phyloP scores from a whole-genome alignment of 2,888 invertebrate genomes.

The Diadegma fenestrale region DNA sequence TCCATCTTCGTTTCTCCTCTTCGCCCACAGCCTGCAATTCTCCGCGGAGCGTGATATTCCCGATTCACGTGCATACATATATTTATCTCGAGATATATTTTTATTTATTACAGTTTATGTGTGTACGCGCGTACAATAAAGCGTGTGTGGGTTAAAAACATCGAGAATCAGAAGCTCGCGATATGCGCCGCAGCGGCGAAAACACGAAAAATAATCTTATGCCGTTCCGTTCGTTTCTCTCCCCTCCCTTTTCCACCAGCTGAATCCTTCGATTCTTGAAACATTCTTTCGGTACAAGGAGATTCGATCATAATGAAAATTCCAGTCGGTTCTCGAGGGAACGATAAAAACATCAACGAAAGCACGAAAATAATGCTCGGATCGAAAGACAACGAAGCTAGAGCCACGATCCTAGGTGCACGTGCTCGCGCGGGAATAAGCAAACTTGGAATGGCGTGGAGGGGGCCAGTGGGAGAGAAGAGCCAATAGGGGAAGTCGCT shows the following conservation, averaged over 20 bases:
- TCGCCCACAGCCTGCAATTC: slow-evolving; percentile 35
- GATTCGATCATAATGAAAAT: not conserved
- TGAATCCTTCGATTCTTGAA: slow-evolving; percentile 4
- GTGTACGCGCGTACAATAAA: slow-evolving; percentile 30
- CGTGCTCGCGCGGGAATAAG: slow-evolving; percentile 9
- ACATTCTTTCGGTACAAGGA: not conserved
- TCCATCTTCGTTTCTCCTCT: slow-evolving; percentile 56
- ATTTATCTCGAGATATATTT: slow-evolving; percentile 3
- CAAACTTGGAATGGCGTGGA: not conserved
- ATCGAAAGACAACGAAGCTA: slow-evolving; percentile 10
- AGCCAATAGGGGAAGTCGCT: not conserved
- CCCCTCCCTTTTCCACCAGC: not conserved
- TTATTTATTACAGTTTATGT: not conserved
- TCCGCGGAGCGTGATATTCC: slow-evolving; percentile 9
- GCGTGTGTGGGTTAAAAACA: slow-evolving; percentile 20
- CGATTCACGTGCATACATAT: not conserved
- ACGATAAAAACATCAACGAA: not conserved
- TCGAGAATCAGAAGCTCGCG: slow-evolving; percentile 44
- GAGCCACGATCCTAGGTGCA: slow-evolving; percentile 34
- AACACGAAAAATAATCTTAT: slow-evolving; percentile 31
- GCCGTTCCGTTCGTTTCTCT: slow-evolving; percentile 3
- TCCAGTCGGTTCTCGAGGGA: not conserved
- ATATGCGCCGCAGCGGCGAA: slow-evolving; percentile 37
- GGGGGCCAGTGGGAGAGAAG: not conserved
- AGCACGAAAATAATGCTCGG: not conserved